A percentile compares a stretch with the other conserved stretches of the same genome.
These are phyloP conservation scores for Diuraphis noxia DNA, from an alignment of 1,140 invertebrate species.

Conservation along the genomic window DNA sequence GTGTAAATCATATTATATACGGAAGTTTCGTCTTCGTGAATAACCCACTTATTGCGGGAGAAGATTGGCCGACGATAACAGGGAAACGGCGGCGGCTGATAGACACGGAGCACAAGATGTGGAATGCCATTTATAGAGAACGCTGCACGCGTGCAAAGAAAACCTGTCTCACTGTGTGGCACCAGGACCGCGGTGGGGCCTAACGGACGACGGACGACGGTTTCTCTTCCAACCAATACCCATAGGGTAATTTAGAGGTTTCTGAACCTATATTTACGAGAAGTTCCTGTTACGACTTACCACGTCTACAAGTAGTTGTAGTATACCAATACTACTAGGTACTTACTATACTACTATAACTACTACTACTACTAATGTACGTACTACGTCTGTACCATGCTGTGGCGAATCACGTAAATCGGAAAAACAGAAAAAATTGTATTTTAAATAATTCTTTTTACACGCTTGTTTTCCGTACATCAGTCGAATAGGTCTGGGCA, in stretches of 20 bases:
- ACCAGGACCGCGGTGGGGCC: background rate
- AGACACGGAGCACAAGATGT: background rate
- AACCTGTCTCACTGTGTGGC: conserved; percentile 12
- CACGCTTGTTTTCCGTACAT: background rate
- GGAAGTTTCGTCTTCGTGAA: conserved; percentile 41
- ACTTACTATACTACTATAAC: no score
- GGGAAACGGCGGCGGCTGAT: background rate
- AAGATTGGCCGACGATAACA: background rate
- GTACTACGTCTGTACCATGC: background rate
- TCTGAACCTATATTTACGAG: conserved; percentile 34
- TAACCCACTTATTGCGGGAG: conserved; percentile 41
- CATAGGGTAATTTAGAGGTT: conserved; percentile 44
- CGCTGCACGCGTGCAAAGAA: conserved; percentile 36
- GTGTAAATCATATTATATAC: background rate
- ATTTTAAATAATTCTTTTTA: background rate
- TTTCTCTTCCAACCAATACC: conserved; percentile 45
- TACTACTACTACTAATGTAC: background rate
- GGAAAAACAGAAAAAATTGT: background rate
- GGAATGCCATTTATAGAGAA: conserved; percentile 40
- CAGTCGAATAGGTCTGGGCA: background rate
- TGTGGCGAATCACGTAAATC: background rate
- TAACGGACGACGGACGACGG: background rate
- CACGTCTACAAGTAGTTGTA: background rate
- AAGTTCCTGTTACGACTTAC: conserved; percentile 7
- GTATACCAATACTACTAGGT: no score